These are phyloP conservation scores for Prenolepis imparis DNA, from an alignment of 2,888 invertebrate genomes.

Conservation along the genomic window DNA sequence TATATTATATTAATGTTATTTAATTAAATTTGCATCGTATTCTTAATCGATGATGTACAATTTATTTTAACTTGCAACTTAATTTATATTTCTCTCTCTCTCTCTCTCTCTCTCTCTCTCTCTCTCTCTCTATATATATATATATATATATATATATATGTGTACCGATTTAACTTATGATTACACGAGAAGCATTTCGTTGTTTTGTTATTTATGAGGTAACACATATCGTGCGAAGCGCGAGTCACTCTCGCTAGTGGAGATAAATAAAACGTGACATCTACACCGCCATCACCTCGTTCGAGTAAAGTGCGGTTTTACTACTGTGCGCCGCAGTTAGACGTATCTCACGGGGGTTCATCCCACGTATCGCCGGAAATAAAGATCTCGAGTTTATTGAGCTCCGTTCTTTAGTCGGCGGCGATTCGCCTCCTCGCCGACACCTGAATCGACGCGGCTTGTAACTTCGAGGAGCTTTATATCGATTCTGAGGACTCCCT, in stretches of 20 bases:
- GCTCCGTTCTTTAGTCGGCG: slow-evolving; percentile 24
- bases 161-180: slow-evolving; percentile 10
- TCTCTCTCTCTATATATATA: too few relatives aligned
- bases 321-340: slow-evolving; percentile 26
- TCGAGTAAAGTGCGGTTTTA: slow-evolving; percentile 45
- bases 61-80: background rate
- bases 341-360: slow-evolving; percentile 17
- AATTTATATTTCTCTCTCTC: too few relatives aligned
- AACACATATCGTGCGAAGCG: background rate
- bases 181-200: slow-evolving; percentile 6
- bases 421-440: slow-evolving; percentile 13
- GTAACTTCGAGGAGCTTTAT: slow-evolving; percentile 45
- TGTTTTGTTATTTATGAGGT: slow-evolving; percentile 24
- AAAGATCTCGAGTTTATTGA: slow-evolving; percentile 64
- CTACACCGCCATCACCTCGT: slow-evolving; percentile 16
- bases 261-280: slow-evolving; percentile 45
- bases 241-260: slow-evolving; percentile 21
- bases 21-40: background rate
- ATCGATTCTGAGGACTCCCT: slow-evolving; percentile 31
- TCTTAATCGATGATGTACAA: background rate
- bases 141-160: too few relatives aligned
- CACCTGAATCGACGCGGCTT: slow-evolving; percentile 10
- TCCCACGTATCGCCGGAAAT: slow-evolving; percentile 49
- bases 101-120: too few relatives aligned
- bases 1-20: slow-evolving; percentile 1